Conservation (phyloP, 2,888 invertebrate genomes). For the Acanthosepion lycidas region DNA sequence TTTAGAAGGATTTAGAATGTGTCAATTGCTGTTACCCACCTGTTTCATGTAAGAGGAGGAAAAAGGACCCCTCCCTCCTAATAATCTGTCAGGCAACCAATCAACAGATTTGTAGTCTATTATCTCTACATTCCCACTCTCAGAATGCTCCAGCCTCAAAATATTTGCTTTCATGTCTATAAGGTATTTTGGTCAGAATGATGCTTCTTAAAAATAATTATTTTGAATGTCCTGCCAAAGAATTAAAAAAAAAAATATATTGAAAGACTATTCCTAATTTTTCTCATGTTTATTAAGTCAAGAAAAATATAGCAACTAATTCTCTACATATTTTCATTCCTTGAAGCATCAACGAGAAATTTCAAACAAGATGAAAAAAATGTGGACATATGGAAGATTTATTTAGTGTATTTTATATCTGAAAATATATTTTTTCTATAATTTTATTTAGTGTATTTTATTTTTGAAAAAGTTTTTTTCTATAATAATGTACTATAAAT, state of each 20-base stretch:
- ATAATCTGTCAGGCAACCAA: background rate
- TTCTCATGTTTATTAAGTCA: no score
- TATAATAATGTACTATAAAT: no score
- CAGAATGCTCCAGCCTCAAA: background rate
- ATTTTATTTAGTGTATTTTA: no score
- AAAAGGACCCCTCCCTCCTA: background rate
- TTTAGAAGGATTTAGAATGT: background rate
- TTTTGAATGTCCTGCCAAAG: background rate
- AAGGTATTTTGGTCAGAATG: background rate
- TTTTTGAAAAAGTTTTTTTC: no score
- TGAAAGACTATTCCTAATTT: no score
- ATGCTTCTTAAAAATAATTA: background rate
- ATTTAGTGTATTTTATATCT: no score
- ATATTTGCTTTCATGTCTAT: background rate
- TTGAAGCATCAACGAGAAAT: no score
- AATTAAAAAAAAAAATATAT: background rate
- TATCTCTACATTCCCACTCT: background rate
- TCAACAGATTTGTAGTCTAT: background rate
- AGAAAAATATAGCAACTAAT: no score
- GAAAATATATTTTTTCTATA: no score
- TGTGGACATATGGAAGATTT: no score
- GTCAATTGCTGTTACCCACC: constrained; percentile 1
- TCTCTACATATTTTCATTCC: no score
- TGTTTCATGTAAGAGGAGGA: background rate
- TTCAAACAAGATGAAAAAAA: no score